These are phyloP conservation scores for Macrotrachela quadricornifera DNA, from an alignment of 1,140 invertebrate genomes.

Conservation along the genomic window DNA sequence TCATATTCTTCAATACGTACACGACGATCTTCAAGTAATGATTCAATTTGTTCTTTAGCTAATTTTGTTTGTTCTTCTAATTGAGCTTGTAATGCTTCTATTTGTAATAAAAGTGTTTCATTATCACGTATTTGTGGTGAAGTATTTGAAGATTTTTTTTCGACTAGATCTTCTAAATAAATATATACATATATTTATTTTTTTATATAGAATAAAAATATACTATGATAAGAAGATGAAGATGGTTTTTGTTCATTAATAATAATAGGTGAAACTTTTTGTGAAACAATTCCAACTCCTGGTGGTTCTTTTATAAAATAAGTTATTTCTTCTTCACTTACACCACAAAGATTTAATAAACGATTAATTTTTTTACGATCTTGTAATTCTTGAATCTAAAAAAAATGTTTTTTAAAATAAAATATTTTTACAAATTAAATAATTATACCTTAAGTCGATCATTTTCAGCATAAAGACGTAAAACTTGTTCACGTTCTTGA, in stretches of 20 bases:
- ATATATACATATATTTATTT: neutral
- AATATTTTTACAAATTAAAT: neutral
- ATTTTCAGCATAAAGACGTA: constrained; percentile 30
- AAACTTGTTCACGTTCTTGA: constrained; percentile 29
- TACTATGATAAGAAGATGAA: neutral
- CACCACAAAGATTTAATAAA: constrained; percentile 17
- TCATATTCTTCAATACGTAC: constrained; percentile 27
- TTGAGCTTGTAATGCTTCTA: constrained; percentile 26
- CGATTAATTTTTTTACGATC: constrained; percentile 30
- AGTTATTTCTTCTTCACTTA: constrained; percentile 25
- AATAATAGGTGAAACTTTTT: constrained; percentile 12
- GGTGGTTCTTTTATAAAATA: constrained; percentile 32
- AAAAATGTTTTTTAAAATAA: neutral
- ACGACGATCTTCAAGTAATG: constrained; percentile 22
- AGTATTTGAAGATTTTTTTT: neutral
- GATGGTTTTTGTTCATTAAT: neutral
- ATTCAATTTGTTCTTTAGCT: constrained; percentile 25
- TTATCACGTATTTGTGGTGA: constrained; percentile 22
- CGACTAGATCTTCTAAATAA: neutral
- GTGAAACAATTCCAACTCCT: constrained; percentile 23
- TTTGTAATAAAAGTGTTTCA: constrained; percentile 17
- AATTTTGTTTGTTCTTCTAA: constrained; percentile 26
- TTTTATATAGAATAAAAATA: neutral
- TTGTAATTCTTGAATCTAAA: constrained; percentile 26
- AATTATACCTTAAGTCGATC: constrained; percentile 25